Percentiles rank a stretch among this genome's conserved stretches.
phyloP scores from a whole-genome alignment of 2,888 invertebrate species.

The Drosophila barbarae region DNA sequence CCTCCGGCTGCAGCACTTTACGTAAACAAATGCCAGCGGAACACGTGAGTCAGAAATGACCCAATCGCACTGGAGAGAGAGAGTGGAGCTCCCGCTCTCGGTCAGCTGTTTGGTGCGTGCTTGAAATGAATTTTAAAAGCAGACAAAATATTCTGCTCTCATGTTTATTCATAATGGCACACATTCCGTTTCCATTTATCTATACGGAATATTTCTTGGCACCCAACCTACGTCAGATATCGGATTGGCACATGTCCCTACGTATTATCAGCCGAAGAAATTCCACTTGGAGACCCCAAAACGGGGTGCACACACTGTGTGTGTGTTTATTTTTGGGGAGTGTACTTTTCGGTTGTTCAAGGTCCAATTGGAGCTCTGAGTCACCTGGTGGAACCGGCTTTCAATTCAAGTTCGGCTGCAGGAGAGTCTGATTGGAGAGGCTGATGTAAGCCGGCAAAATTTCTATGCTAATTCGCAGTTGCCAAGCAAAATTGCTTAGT shows the following conservation, averaged over 20 bases:
- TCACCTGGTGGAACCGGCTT: conserved; percentile 8
- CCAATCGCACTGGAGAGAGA: conserved; percentile 5
- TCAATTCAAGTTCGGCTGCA: conserved; percentile 12
- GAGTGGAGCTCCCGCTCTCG: background rate
- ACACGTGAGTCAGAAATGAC: conserved; percentile 20
- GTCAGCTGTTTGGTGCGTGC: conserved; percentile 43
- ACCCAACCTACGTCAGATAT: conserved; percentile 30
- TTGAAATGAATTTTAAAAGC: conserved; percentile 24
- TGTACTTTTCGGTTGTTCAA: conserved; percentile 3
- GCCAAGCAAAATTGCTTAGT: conserved; percentile 12
- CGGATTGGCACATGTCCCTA: conserved; percentile 14
- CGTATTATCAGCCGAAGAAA: conserved; percentile 14
- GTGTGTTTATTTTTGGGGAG: conserved; percentile 3
- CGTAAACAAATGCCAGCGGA: conserved; percentile 20
- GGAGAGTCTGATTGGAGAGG: conserved; percentile 2
- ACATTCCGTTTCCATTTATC: conserved; percentile 9
- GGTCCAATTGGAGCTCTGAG: conserved; percentile 11
- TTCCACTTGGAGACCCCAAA: conserved; percentile 18
- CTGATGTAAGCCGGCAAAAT: conserved; percentile 1
- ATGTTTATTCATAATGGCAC: conserved; percentile 31
- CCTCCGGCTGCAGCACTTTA: conserved; percentile 28
- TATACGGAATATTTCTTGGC: conserved; percentile 24
- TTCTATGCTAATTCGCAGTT: conserved; percentile 22
- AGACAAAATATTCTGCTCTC: conserved; percentile 14
- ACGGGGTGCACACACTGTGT: background rate